Conservation (phyloP, 2,888 invertebrate genomes). For the Drosophila mercatorum region DNA sequence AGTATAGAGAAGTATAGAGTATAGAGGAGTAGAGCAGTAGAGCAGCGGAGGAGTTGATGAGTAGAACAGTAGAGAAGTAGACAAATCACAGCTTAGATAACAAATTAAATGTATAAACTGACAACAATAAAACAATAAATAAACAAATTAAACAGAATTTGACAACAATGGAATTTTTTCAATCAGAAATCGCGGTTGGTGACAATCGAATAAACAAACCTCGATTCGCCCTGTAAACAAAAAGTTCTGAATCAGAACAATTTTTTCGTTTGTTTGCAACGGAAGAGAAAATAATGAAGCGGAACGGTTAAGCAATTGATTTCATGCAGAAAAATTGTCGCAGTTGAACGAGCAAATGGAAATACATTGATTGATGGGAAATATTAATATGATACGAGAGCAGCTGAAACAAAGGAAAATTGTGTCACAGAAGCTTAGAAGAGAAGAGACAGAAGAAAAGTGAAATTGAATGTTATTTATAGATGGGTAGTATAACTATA, state of each 20-base stretch:
- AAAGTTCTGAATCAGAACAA: background rate
- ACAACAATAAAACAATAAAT: background rate
- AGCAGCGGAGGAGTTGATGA: background rate
- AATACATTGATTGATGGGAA: slow-evolving; percentile 1
- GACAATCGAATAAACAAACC: slow-evolving; percentile 10
- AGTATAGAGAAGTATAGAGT: background rate
- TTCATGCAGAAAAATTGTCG: background rate
- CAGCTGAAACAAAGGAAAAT: background rate
- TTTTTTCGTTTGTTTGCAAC: too few relatives aligned
- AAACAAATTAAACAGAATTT: background rate
- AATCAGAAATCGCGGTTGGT: slow-evolving; percentile 1
- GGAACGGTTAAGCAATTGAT: background rate
- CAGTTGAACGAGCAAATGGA: background rate
- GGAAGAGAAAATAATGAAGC: background rate
- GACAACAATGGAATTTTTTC: slow-evolving; percentile 15
- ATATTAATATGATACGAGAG: background rate
- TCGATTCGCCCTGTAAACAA: slow-evolving; percentile 14
- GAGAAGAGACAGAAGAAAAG: background rate
- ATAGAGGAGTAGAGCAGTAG: background rate
- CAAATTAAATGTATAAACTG: background rate
- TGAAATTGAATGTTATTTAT: background rate
- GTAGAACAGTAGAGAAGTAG: background rate
- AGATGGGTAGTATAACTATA: too few relatives aligned
- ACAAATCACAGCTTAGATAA: background rate
- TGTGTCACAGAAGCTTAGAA: background rate